Evolutionary conservation across 2,113 vertebrate species (phyloP).

Genomic region (Pelecanus crispus): DNA sequence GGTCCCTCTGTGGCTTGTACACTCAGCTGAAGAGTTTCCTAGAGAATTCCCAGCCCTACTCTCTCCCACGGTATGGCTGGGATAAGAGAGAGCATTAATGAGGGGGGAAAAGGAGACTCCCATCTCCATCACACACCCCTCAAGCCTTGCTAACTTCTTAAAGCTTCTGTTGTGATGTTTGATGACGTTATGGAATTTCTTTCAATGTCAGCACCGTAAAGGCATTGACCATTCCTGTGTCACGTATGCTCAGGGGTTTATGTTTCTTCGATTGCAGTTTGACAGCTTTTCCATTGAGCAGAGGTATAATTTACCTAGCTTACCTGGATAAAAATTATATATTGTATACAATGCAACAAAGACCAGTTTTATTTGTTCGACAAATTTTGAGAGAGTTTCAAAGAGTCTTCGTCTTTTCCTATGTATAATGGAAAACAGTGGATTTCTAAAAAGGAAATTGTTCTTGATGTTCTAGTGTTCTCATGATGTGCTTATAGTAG

Average conservation of each 20-base stretch:
- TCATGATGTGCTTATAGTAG: neutral
- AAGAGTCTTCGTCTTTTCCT: neutral
- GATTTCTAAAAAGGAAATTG: neutral
- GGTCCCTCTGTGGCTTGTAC: neutral
- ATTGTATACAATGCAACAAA: neutral
- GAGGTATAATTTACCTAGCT: neutral
- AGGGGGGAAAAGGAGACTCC: neutral
- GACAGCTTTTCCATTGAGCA: neutral
- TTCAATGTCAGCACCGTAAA: accelerated
- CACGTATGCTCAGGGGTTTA: neutral
- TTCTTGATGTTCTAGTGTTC: neutral
- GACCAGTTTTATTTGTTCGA: neutral
- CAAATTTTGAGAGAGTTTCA: neutral
- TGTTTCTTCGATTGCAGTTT: neutral
- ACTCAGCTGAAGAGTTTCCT: neutral
- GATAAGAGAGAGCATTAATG: neutral
- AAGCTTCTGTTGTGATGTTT: neutral
- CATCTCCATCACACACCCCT: neutral
- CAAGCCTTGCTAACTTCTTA: neutral
- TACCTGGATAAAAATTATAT: neutral
- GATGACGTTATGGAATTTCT: accelerated
- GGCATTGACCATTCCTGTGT: neutral
- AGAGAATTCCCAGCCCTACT: neutral
- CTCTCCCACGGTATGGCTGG: neutral
- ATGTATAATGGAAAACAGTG: neutral